Percentiles rank a stretch among this genome's conserved stretches.
phyloP scores from a whole-genome alignment of 2,797 vertebrate genomes.

The Oceanodroma leucorhoa region DNA sequence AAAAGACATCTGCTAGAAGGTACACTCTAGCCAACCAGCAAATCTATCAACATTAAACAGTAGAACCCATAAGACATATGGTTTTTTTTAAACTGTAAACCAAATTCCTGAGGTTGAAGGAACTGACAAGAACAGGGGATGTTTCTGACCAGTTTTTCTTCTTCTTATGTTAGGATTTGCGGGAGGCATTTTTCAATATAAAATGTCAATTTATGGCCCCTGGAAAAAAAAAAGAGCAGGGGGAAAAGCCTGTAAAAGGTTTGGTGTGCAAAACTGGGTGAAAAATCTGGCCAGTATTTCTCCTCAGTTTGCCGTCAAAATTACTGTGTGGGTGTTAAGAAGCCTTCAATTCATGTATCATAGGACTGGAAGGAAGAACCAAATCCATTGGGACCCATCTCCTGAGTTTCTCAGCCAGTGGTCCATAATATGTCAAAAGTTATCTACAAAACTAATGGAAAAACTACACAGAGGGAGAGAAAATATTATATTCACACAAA shows the following conservation, averaged over 20 bases:
- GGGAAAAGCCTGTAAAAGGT: accelerated
- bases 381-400: neutral
- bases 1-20: slow-evolving; percentile 22
- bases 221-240: accelerated
- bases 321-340: neutral
- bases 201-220: neutral
- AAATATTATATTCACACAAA: neutral
- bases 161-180: neutral
- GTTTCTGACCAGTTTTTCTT: neutral
- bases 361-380: neutral
- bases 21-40: slow-evolving; percentile 32
- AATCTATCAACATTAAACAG: slow-evolving; percentile 23
- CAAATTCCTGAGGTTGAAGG: neutral
- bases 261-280: neutral
- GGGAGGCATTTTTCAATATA: neutral
- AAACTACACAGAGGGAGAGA: neutral
- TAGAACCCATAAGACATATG: neutral
- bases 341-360: neutral
- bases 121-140: neutral
- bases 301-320: neutral
- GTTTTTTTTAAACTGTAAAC: neutral
- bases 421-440: neutral
- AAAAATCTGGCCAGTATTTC: neutral
- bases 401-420: neutral
- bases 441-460: neutral